phyloP scores from a whole-genome alignment of 2,113 vertebrate genomes.

The Psophia crepitans region DNA sequence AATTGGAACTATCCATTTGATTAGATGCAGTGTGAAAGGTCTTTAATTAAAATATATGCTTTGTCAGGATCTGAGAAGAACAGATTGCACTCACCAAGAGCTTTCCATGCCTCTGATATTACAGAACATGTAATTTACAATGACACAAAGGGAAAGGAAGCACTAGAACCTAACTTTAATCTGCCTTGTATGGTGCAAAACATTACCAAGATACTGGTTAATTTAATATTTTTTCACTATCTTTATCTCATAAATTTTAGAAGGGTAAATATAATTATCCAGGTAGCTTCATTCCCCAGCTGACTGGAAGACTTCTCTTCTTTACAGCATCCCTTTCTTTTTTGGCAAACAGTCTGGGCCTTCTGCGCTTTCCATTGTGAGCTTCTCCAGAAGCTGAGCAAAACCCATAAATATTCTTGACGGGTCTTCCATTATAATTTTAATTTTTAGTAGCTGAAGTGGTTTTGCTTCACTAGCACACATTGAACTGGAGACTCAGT shows the following conservation, averaged over 20 bases:
- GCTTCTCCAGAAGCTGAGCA: not conserved
- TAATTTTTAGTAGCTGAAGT: not conserved
- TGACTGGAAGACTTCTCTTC: not conserved
- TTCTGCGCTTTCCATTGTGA: not conserved
- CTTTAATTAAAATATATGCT: constrained; percentile 3
- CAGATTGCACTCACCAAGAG: not conserved
- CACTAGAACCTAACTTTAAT: not conserved
- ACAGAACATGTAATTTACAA: not conserved
- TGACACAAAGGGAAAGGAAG: not conserved
- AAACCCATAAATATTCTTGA: not conserved
- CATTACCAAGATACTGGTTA: no score
- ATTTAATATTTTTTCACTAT: not conserved
- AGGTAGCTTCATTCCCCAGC: not conserved
- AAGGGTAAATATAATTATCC: not conserved
- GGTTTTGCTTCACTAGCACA: not conserved
- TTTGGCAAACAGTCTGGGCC: not conserved
- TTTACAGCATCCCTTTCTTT: not conserved
- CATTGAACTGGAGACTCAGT: not conserved
- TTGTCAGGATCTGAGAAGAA: not conserved
- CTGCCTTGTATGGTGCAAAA: not conserved
- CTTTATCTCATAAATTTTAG: not conserved
- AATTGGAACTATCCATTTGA: not conserved
- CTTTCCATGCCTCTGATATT: not conserved
- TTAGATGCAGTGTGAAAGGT: not conserved
- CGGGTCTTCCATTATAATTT: not conserved